Evolutionary conservation across 2,888 invertebrate species (phyloP).

Genomic region (Octodonta nipae): DNA sequence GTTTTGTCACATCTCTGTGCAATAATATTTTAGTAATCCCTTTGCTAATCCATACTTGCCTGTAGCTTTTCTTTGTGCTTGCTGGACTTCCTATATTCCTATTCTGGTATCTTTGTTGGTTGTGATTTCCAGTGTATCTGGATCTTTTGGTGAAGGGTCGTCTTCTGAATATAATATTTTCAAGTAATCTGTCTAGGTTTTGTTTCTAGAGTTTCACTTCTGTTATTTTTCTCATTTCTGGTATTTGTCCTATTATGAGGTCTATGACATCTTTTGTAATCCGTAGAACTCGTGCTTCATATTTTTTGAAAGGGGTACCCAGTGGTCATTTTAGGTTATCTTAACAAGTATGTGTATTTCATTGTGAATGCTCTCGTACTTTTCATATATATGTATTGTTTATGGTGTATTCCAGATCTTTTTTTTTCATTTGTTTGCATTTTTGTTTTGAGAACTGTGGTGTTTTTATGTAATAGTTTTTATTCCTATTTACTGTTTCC

Average conservation of each 20-base stretch:
- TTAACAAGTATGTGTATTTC: neutral
- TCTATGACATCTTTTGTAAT: neutral
- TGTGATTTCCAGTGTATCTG: neutral
- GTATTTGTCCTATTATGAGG: too few species aligned
- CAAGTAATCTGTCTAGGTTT: neutral
- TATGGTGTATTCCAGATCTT: neutral
- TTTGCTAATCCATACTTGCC: neutral
- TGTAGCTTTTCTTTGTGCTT: neutral
- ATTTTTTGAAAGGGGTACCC: neutral
- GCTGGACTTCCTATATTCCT: neutral
- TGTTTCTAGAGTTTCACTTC: neutral
- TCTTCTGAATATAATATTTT: neutral
- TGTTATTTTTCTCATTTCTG: too few species aligned
- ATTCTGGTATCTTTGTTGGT: neutral
- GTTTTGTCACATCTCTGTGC: neutral
- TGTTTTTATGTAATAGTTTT: neutral
- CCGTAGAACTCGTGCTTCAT: neutral
- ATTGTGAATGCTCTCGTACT: neutral
- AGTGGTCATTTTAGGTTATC: neutral
- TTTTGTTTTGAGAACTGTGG: neutral
- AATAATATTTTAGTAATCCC: too few species aligned
- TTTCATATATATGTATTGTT: neutral
- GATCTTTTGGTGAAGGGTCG: neutral
- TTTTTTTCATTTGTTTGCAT: neutral
- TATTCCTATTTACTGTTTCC: neutral